A percentile compares a stretch with the other conserved stretches of the same genome.
phyloP scores from a whole-genome alignment of 2,888 invertebrate species.

The Ischnura elegans region DNA sequence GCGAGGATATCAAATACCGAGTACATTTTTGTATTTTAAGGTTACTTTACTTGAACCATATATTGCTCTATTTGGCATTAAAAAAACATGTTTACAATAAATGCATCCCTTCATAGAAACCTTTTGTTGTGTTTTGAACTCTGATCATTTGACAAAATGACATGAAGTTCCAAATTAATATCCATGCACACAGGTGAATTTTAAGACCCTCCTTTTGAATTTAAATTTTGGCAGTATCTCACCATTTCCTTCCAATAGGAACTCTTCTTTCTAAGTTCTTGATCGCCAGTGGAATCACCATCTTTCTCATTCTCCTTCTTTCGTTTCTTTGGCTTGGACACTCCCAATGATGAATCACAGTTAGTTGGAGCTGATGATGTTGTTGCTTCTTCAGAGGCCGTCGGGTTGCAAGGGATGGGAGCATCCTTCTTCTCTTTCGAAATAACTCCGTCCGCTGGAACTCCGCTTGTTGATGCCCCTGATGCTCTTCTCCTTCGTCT shows the following conservation, averaged over 20 bases:
- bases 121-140: too few relatives aligned
- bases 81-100: too few relatives aligned
- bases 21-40: too few relatives aligned
- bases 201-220: too few relatives aligned
- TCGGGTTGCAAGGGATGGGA: not conserved
- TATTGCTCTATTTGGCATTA: too few relatives aligned
- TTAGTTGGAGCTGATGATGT: constrained; percentile 72
- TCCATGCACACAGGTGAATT: too few relatives aligned
- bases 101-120: too few relatives aligned
- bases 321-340: constrained; percentile 72
- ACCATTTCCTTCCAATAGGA: constrained; percentile 62
- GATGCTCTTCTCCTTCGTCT: constrained; percentile 88
- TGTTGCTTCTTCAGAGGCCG: constrained; percentile 39
- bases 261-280: constrained; percentile 53
- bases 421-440: constrained; percentile 41
- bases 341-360: constrained; percentile 73
- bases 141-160: too few relatives aligned
- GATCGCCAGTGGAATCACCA: constrained; percentile 36
- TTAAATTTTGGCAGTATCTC: too few relatives aligned
- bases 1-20: too few relatives aligned
- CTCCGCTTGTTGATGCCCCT: constrained; percentile 75
- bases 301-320: constrained; percentile 45
- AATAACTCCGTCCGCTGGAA: not conserved
- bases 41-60: too few relatives aligned
- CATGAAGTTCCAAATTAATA: too few relatives aligned